Conservation (phyloP, 2,888 invertebrate genomes). For the Linnaemya vulpina region DNA sequence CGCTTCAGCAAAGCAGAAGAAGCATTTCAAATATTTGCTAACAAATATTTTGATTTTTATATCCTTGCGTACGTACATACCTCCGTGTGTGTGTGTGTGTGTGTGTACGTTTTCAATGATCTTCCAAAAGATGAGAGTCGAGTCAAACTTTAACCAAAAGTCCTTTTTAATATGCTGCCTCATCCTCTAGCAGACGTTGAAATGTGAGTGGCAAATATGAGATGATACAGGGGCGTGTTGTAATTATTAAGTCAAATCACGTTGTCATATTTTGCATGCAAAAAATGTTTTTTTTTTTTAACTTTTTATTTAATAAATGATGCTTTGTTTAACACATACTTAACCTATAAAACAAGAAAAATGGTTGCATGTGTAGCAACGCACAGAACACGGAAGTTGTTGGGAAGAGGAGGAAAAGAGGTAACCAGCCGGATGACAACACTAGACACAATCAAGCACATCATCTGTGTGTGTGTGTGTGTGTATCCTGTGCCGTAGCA, state of each 20-base stretch:
- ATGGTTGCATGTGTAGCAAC: neutral
- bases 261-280: constrained; percentile 60
- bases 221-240: constrained; percentile 9
- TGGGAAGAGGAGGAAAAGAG: constrained; percentile 35
- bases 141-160: constrained; percentile 54
- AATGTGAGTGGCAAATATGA: constrained; percentile 33
- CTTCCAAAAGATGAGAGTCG: constrained; percentile 22
- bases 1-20: constrained; percentile 5
- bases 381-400: neutral
- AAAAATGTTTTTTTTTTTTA: constrained; percentile 19
- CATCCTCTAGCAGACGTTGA: neutral
- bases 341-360: constrained; percentile 65
- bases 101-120: constrained; percentile 29
- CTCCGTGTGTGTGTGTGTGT: neutral
- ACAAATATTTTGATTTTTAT: constrained; percentile 1
- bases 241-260: constrained; percentile 68
- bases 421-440: constrained; percentile 67
- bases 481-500: neutral
- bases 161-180: constrained; percentile 45
- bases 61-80: neutral
- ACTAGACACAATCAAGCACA: constrained; percentile 51
- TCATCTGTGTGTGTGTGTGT: neutral
- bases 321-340: constrained; percentile 72
- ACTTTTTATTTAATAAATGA: constrained; percentile 70
- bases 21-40: constrained; percentile 31